Evolutionary conservation across 53 echinoderm and acorn worm genomes (phyloP), one percentile per base, ranked within the genome.

Genomic region (Henricia sp.): DNA sequence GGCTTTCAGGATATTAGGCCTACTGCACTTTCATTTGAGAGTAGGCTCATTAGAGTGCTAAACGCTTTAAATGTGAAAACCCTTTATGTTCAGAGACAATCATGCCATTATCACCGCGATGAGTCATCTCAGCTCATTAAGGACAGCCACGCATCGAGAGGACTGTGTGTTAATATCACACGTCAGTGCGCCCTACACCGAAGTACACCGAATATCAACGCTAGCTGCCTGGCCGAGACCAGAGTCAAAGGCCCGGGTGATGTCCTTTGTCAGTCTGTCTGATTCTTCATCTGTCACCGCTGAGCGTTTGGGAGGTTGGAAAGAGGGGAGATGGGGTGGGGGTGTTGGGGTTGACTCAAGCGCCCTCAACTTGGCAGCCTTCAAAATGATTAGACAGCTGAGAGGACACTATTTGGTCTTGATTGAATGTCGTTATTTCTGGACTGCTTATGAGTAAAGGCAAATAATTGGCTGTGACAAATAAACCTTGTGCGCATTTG

Each of bases 61-160:
- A n/a, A n/a, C n/a, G n/a, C n/a, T n/a, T n/a, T n/a, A n/a, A 26
- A 29, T 70, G 32, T 28, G 26, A 24, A 9, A 25, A 34, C 21
- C 52, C 53, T 53, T 72, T 35, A 36, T 25, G 25, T 73, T 73
- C 38, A 19, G 12, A n/a, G n/a, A 73, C 73, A 73, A 73, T 73
- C 52, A 34, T 73, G 42, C 57, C 59, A 39, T 76, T 76, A 58
- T 76, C 41, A 41, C n/a, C 37, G 4, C 0, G 56, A 28, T 76
- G 76, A 76, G 25, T 76, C 76, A 76, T 59, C 76, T 34, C 34
- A 3, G 35, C 54, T 73, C 54, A 23, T 73, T 52, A 73, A 52
- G 52, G 73, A 36, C 54, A 54, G n/a, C n/a, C n/a, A 32, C 33
- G 30, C 62, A 30, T 9, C 24, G 27, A 16, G 33, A 60, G 17